Percentiles rank a stretch among this genome's conserved stretches.
Conservation (phyloP, 1,140 invertebrate genomes). For the Dreissena rostriformis region DNA sequence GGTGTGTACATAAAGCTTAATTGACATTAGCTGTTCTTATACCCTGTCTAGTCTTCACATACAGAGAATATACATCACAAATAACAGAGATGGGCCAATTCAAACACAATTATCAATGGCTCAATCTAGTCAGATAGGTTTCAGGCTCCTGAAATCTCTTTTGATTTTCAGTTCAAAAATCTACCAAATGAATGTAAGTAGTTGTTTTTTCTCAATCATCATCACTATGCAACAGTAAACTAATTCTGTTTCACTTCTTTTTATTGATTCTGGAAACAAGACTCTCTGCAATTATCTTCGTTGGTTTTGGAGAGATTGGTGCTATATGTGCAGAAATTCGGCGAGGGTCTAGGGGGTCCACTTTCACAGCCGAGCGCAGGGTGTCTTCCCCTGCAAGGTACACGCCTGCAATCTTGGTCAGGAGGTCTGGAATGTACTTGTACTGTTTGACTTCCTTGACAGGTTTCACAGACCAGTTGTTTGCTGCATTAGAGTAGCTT, state of each 20-base stretch:
- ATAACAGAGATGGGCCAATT: too few species aligned
- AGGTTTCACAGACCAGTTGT: constrained; percentile 27
- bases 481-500: constrained; percentile 12
- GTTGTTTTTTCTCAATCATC: too few species aligned
- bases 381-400: not conserved
- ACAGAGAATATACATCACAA: too few species aligned
- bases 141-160: too few species aligned
- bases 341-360: not conserved
- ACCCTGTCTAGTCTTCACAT: too few species aligned
- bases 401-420: not conserved
- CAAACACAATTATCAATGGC: too few species aligned
- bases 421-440: constrained; percentile 13
- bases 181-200: too few species aligned
- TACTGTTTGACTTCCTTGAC: constrained; percentile 12
- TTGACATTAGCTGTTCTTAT: too few species aligned
- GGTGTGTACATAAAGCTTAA: too few species aligned
- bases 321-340: not conserved
- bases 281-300: not conserved
- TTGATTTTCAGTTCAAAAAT: too few species aligned
- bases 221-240: too few species aligned
- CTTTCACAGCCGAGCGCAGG: not conserved
- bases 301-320: not conserved
- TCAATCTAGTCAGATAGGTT: too few species aligned
- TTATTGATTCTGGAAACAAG: not conserved
- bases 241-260: not conserved